Evolutionary conservation across 2,113 vertebrate species (phyloP), one percentile per base, ranked within the genome.

Genomic region (Cyanistes caeruleus): DNA sequence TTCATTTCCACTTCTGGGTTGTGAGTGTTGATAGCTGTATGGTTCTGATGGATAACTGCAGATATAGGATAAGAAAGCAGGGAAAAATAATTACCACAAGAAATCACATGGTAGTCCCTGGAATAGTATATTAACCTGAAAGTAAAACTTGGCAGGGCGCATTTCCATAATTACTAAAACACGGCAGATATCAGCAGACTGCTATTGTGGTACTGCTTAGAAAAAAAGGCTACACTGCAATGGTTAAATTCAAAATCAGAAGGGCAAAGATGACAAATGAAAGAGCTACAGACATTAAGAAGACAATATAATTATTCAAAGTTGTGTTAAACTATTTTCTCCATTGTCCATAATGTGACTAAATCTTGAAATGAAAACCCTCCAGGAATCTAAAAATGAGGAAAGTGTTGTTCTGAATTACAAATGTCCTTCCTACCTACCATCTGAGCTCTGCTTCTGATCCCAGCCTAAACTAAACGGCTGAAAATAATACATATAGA

Each of bases 1-100:
- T 31, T 88, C 43, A 82, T 94, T 96, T 97, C 92, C 81, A 94
- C 14, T 62, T 90, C 41, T 89, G 73, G 48, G 23, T 68, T 94
- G 41, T 87, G 68, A 94, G 82, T 80, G 64, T 67, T 84, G 72
- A 94, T 76, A 89, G 46, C 19, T 85, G 58, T 58, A 44, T 43
- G 35, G 46, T 43, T 93, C 74, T 95, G 74, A 94, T 90, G 79
- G 24, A 85, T 86, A 95, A 81, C 60, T 89, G 53, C 39, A 95
- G 35, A 44, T 95, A 93, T 49, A 67, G 88, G 48, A 79, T 84
- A 84, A 82, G 72, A 95, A 90, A 88, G 37, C 20, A 89, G 28
- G 11, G 30, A 2, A 64, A 91, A 80, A 49, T 59, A 86, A 31
- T 78, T 79, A 30, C 56, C 74, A 79, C 41, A 78, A 84, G 30